A percentile compares a stretch with the other conserved stretches of the same genome.
Conservation (phyloP, 2,888 invertebrate genomes). For the Conchocele bisecta region DNA sequence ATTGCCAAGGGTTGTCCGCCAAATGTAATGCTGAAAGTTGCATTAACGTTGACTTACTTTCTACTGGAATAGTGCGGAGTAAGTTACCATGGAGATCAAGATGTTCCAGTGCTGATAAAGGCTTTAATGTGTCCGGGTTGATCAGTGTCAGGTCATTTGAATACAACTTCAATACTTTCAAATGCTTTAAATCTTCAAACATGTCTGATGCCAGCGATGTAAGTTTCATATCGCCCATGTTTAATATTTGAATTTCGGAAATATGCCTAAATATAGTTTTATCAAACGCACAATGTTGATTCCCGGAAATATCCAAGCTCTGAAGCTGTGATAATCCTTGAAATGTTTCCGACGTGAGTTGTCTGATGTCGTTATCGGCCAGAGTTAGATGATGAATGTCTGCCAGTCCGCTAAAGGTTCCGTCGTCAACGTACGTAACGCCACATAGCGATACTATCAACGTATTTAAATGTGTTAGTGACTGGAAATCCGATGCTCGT, state of each 20-base stretch:
- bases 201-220: constrained; percentile 29
- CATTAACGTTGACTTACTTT: constrained; percentile 47
- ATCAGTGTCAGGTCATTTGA: constrained; percentile 50
- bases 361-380: constrained; percentile 49
- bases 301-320: constrained; percentile 57
- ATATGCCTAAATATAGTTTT: constrained; percentile 43
- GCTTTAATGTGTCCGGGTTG: constrained; percentile 41
- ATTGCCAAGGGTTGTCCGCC: constrained; percentile 64
- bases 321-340: constrained; percentile 48
- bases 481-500: constrained; percentile 34
- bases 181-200: constrained; percentile 44
- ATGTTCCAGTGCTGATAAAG: constrained; percentile 37
- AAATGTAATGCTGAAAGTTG: constrained; percentile 47
- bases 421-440: constrained; percentile 34
- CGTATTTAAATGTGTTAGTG: constrained; percentile 21
- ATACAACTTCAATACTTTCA: constrained; percentile 57
- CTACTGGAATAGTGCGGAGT: constrained; percentile 49
- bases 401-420: constrained; percentile 46
- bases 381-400: constrained; percentile 48
- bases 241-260: constrained; percentile 44
- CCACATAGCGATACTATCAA: constrained; percentile 43
- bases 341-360: constrained; percentile 51
- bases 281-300: constrained; percentile 52
- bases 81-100: constrained; percentile 61
- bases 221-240: constrained; percentile 50